Evolutionary conservation across 2,113 vertebrate genomes (phyloP).

Genomic region (Aptenodytes forsteri): DNA sequence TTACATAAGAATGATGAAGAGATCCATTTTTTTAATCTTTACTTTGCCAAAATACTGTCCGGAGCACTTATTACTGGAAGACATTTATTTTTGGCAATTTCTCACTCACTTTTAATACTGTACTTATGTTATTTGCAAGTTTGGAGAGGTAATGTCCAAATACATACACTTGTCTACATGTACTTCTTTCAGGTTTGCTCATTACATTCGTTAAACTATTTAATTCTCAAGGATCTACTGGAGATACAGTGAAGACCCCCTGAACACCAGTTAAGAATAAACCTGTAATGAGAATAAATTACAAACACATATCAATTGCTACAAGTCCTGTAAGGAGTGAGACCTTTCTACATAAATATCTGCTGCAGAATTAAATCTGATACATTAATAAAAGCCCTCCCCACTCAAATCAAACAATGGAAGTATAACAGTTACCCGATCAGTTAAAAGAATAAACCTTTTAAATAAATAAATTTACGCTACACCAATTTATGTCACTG

Average conservation of each 20-base stretch:
- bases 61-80: not conserved
- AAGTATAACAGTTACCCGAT: conserved; percentile 63
- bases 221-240: conserved; percentile 56
- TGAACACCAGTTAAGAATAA: conserved; percentile 68
- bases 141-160: not conserved
- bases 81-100: not conserved
- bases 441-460: conserved; percentile 79
- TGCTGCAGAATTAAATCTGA: conserved; percentile 69
- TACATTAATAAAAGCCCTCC: conserved; percentile 57
- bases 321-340: conserved; percentile 30
- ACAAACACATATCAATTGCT: conserved; percentile 58
- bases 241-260: conserved; percentile 15
- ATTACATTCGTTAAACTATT: conserved; percentile 34
- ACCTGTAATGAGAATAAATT: conserved; percentile 71
- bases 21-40: not conserved
- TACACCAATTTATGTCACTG: conserved; percentile 76
- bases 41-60: conserved; percentile 45
- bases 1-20: conserved; percentile 52
- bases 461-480: conserved; percentile 80
- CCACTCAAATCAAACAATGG: conserved; percentile 66
- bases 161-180: not conserved
- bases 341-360: conserved; percentile 66
- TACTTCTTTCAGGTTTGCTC: conserved; percentile 9
- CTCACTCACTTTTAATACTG: not conserved
- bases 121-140: not conserved